Conservation (phyloP, 2,888 invertebrate species). For the Leptinotarsa haldemani region DNA sequence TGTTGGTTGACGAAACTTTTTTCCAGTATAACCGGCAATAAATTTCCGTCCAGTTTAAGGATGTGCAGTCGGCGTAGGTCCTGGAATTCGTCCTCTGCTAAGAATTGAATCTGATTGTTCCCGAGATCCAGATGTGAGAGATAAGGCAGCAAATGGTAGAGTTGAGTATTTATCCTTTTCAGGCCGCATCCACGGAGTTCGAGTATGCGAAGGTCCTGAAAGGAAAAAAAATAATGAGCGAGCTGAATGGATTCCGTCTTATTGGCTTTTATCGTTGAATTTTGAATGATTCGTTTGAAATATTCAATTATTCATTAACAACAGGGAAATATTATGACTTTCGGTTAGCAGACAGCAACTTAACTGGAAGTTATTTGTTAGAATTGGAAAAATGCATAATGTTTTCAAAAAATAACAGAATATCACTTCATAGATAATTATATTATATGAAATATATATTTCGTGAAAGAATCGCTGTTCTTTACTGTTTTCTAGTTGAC, state of each 20-base stretch:
- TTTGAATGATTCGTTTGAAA: too few species aligned
- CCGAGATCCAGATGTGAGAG: slow-evolving; percentile 81
- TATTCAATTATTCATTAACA: too few species aligned
- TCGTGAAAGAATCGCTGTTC: too few species aligned
- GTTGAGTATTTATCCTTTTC: slow-evolving; percentile 80
- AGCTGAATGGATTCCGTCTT: neutral
- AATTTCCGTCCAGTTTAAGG: slow-evolving; percentile 80
- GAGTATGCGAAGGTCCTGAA: slow-evolving; percentile 77
- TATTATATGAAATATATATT: too few species aligned
- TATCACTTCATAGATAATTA: too few species aligned
- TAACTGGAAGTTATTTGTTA: too few species aligned
- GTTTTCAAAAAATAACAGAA: too few species aligned
- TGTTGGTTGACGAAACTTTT: slow-evolving; percentile 74
- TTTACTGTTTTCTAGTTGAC: too few species aligned
- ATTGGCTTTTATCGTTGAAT: too few species aligned
- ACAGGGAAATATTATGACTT: too few species aligned
- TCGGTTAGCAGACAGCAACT: too few species aligned
- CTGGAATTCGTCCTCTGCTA: slow-evolving; percentile 78
- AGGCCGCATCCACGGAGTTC: slow-evolving; percentile 80
- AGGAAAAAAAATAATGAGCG: slow-evolving; percentile 51
- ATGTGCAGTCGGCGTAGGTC: slow-evolving; percentile 75
- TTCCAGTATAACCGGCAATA: slow-evolving; percentile 80
- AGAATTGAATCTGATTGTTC: slow-evolving; percentile 80
- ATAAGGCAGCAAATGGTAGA: slow-evolving; percentile 80
- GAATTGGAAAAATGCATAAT: too few species aligned